Evolutionary conservation across 2,888 invertebrate species (phyloP), one percentile per base, ranked within the genome.

Genomic region (Dicyrtomina minuta): DNA sequence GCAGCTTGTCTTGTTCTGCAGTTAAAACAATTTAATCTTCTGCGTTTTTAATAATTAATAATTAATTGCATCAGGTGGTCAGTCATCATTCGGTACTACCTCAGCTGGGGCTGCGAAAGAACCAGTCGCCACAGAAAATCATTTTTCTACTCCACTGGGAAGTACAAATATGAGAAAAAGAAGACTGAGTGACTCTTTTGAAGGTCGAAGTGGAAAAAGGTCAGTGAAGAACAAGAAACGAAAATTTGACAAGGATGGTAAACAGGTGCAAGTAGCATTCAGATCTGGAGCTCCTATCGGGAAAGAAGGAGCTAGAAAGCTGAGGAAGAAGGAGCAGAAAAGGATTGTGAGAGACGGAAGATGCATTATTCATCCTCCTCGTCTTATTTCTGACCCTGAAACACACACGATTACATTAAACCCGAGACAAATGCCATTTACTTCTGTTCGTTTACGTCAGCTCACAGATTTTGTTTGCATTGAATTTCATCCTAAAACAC

Each of bases 281-380:
- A 24, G 56, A 49, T 41, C 61, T 41, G 39, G 59, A 5, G 27
- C 17, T 51, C 55, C 66, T 10, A 46, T 60, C 33, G 70, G 55
- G 8, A 67, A 46, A 56, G 41, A 24, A 59, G 56, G 60, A 20
- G 44, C 43, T n/a, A 39, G 10, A 41, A 55, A 27, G 53, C 13
- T 26, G 20, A 41, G 26, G 22, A 69, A 20, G 58, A 64, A 44
- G 58, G 26, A 24, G 27, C 27, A 56, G 39, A 61, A 41, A 20
- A 61, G 1, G 22, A 22, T 8, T 46, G 22, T 58, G 43, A 49
- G 27, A 49, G 44, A 33, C 17, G 62, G 62, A 5, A 17, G 15
- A n/a, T 43, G 27, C 17, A 44, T 62, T n/a, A 49, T 46, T 49
- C 5, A 12, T 24, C 46, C 62, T 24, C 62, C 62, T n/a, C 17